phyloP scores from a whole-genome alignment of 2,797 vertebrate genomes.

The Bovichtus variegatus region DNA sequence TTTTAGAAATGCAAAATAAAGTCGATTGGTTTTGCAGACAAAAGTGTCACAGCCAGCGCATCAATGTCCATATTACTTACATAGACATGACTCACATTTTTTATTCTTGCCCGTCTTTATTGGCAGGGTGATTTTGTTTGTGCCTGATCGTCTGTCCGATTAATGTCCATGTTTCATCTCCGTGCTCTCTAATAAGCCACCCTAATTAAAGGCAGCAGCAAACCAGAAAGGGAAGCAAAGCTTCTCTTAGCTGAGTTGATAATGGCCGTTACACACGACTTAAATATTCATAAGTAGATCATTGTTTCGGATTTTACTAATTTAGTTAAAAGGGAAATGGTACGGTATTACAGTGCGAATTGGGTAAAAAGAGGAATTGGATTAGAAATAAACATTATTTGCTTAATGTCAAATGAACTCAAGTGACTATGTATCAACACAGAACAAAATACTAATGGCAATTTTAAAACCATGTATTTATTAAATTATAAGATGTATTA shows the following conservation, averaged over 20 bases:
- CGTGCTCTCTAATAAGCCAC: slow-evolving; percentile 49
- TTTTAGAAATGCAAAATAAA: background rate
- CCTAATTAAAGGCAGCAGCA: slow-evolving; percentile 55
- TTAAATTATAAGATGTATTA: background rate
- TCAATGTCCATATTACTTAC: background rate
- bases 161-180: slow-evolving; percentile 60
- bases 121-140: slow-evolving; percentile 42
- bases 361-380: background rate
- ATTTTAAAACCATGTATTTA: background rate
- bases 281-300: slow-evolving; percentile 37
- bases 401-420: background rate
- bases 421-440: background rate
- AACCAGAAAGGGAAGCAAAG: slow-evolving; percentile 25
- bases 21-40: background rate
- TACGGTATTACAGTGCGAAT: slow-evolving; percentile 18
- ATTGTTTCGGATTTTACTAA: slow-evolving; percentile 25
- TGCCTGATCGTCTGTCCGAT: slow-evolving; percentile 47
- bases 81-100: background rate
- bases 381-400: slow-evolving; percentile 1
- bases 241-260: slow-evolving; percentile 16
- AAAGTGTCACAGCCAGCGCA: background rate
- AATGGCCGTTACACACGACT: slow-evolving; percentile 32
- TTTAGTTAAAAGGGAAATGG: slow-evolving; percentile 9
- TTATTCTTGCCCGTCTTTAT: slow-evolving; percentile 3
- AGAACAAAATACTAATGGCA: background rate